Percentiles rank a stretch among this genome's conserved stretches.
Evolutionary conservation across 2,113 vertebrate species (phyloP).

Genomic region (Python bivittatus): DNA sequence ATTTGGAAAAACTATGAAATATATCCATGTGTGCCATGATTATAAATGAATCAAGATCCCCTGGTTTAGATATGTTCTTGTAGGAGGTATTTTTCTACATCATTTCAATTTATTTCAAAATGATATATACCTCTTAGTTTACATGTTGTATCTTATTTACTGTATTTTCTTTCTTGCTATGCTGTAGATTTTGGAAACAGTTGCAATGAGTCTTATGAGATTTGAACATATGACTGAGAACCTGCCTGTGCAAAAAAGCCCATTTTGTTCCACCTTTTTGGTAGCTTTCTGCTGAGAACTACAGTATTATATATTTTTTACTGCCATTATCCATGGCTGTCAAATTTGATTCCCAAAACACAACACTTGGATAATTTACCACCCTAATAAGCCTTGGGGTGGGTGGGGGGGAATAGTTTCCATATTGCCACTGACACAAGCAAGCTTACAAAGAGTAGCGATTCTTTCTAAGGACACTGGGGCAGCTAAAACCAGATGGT

Average conservation of each 20-base stretch:
- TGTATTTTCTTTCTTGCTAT: not conserved
- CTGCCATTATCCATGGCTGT: not conserved
- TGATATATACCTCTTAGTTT: not conserved
- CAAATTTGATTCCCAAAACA: not conserved
- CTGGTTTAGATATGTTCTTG: not conserved
- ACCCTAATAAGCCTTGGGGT: not conserved
- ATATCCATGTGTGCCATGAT: not conserved
- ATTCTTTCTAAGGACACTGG: not conserved
- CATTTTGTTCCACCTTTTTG: not conserved
- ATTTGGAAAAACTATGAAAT: not conserved
- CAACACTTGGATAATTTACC: not conserved
- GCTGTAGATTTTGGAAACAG: not conserved
- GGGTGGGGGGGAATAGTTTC: no score
- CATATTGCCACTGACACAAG: not conserved
- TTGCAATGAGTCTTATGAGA: not conserved
- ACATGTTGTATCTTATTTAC: not conserved
- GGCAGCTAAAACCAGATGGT: not conserved
- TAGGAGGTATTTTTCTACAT: not conserved
- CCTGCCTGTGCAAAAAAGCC: not conserved
- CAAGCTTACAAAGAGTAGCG: not conserved
- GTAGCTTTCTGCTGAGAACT: not conserved
- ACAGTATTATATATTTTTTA: not conserved
- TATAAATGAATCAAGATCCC: not conserved
- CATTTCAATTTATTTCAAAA: not conserved
- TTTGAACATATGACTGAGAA: not conserved